Evolutionary conservation across 2,113 vertebrate genomes (phyloP).

Genomic region (Xenopus laevis): DNA sequence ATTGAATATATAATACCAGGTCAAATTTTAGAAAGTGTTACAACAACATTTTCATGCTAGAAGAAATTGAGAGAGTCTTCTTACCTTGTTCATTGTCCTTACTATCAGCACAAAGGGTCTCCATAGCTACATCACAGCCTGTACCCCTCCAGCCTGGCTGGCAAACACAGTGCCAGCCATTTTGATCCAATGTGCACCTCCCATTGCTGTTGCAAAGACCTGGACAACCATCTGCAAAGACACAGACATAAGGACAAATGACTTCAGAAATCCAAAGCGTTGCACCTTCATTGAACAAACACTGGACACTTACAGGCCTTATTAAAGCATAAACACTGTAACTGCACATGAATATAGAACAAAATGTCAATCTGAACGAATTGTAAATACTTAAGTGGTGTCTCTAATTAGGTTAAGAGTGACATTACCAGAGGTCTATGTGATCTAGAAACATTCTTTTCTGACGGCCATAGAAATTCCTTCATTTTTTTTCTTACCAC

Average conservation of each 20-base stretch:
- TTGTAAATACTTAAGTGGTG: conserved; percentile 61
- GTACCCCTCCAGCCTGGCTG: conserved; percentile 97
- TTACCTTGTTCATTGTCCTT: conserved; percentile 98
- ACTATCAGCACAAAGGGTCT: conserved; percentile 91
- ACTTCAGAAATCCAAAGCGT: conserved; percentile 49
- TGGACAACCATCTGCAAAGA: conserved; percentile 89
- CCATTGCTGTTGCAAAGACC: conserved; percentile 98
- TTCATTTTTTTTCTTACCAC: conserved; percentile 20
- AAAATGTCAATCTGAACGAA: conserved; percentile 47
- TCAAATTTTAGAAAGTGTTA: too few relatives aligned
- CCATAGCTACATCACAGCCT: conserved; percentile 93
- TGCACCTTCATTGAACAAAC: conserved; percentile 53
- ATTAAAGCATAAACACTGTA: conserved; percentile 82
- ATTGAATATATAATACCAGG: too few relatives aligned
- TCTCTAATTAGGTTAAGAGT: conserved; percentile 71
- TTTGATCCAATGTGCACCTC: conserved; percentile 92
- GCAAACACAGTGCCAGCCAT: conserved; percentile 96
- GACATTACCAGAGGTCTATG: conserved; percentile 70
- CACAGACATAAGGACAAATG: conserved; percentile 57
- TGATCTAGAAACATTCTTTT: conserved; percentile 58
- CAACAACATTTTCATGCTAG: too few relatives aligned
- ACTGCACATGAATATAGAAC: conserved; percentile 88
- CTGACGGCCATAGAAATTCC: conserved; percentile 53
- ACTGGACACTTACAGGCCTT: conserved; percentile 85
- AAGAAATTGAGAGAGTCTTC: conserved; percentile 28